Percentiles rank a stretch among this genome's conserved stretches.
Conservation (phyloP, 2,797 vertebrate species). For the Glossophaga mutica region DNA sequence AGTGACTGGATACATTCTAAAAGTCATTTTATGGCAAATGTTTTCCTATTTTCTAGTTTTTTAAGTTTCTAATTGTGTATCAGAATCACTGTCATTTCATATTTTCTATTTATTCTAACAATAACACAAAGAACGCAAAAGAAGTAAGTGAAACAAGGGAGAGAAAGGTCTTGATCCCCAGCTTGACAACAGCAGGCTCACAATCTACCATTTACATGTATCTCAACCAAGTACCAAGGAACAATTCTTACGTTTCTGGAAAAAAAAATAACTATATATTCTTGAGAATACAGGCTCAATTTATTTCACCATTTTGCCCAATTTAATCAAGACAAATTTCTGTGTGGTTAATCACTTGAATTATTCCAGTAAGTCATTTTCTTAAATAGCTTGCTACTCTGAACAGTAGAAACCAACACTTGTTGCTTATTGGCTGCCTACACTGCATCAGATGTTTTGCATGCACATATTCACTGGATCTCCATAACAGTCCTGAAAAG, state of each 20-base stretch:
- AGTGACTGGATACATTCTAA: not conserved
- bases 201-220: not conserved
- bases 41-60: slow-evolving; percentile 4
- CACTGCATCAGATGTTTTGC: not conserved
- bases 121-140: not conserved
- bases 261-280: not conserved
- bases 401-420: not conserved
- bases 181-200: not conserved
- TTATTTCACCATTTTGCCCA: not conserved
- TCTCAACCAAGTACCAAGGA: not conserved
- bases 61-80: not conserved
- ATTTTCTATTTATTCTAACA: slow-evolving; percentile 3
- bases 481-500: not conserved
- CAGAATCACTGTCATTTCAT: not conserved
- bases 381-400: not conserved
- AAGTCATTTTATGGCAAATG: not conserved
- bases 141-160: not conserved
- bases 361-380: not conserved
- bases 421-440: too few species aligned
- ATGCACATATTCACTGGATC: not conserved
- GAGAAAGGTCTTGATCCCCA: not conserved
- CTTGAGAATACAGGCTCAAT: not conserved
- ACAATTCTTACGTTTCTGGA: not conserved
- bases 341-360: not conserved
- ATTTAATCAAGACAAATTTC: not conserved